A percentile compares a stretch with the other conserved stretches of the same genome.
Conservation (phyloP, 2,797 vertebrate species). For the Poeciliopsis turneri region DNA sequence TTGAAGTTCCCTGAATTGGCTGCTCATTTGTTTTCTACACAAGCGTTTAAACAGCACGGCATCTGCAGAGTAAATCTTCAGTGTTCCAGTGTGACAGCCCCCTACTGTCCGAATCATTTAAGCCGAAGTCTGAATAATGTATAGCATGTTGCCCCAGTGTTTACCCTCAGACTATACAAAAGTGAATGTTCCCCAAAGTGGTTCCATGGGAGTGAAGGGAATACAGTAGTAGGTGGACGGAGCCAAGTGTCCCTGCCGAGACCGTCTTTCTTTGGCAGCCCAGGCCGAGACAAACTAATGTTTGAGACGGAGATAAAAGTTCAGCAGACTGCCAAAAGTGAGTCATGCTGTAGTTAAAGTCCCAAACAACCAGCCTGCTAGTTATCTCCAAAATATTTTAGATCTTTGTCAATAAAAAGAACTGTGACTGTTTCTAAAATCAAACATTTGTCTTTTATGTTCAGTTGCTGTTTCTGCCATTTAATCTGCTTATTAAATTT, state of each 20-base stretch:
- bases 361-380: constrained; percentile 29
- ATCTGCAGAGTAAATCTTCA: constrained; percentile 59
- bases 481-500: not conserved
- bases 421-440: not conserved
- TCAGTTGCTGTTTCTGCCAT: not conserved
- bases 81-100: constrained; percentile 45
- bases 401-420: constrained; percentile 12
- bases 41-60: constrained; percentile 57
- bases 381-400: constrained; percentile 5
- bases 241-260: constrained; percentile 59
- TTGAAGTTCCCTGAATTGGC: constrained; percentile 30
- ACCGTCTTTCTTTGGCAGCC: constrained; percentile 64
- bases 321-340: constrained; percentile 63
- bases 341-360: constrained; percentile 50
- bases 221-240: constrained; percentile 62
- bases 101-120: constrained; percentile 55
- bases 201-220: constrained; percentile 50
- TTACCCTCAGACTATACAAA: constrained; percentile 60
- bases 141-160: constrained; percentile 68
- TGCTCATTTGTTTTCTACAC: constrained; percentile 29
- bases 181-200: constrained; percentile 47
- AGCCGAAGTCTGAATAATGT: constrained; percentile 67
- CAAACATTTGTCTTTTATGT: not conserved
- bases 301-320: constrained; percentile 65
- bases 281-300: constrained; percentile 62